These are phyloP conservation scores for Brachypodius melanocephalos DNA, from an alignment of 2,113 vertebrate species.

Conservation along the genomic window DNA sequence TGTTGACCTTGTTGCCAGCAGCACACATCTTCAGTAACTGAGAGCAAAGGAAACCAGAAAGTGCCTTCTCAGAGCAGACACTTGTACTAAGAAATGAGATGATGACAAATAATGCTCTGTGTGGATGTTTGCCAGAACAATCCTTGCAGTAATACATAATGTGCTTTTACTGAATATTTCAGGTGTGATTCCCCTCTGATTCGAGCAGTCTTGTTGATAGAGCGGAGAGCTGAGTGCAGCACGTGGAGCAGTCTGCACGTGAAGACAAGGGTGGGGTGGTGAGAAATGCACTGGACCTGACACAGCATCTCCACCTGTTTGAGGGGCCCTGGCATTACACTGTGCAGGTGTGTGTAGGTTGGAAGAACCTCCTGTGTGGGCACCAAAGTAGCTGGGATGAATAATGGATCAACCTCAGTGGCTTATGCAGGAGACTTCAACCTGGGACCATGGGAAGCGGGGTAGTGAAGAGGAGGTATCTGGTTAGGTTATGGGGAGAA, in stretches of 20 bases:
- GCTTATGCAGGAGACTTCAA: background rate
- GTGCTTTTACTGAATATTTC: background rate
- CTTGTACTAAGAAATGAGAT: background rate
- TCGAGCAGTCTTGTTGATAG: background rate
- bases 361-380: background rate
- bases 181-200: background rate
- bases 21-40: background rate
- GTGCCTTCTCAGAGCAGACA: background rate
- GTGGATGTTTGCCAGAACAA: background rate
- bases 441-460: background rate
- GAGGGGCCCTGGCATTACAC: background rate
- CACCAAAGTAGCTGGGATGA: background rate
- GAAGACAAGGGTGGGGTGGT: background rate
- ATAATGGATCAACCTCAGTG: background rate
- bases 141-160: background rate
- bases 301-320: background rate
- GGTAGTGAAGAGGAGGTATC: background rate
- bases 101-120: background rate
- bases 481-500: background rate
- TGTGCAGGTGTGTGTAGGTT: background rate
- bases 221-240: background rate
- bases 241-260: accelerated
- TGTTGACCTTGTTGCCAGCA: background rate
- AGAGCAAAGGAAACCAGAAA: background rate
- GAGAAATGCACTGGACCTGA: background rate